Conservation (phyloP, 2,113 vertebrate genomes). For the Taurulus bubalis region DNA sequence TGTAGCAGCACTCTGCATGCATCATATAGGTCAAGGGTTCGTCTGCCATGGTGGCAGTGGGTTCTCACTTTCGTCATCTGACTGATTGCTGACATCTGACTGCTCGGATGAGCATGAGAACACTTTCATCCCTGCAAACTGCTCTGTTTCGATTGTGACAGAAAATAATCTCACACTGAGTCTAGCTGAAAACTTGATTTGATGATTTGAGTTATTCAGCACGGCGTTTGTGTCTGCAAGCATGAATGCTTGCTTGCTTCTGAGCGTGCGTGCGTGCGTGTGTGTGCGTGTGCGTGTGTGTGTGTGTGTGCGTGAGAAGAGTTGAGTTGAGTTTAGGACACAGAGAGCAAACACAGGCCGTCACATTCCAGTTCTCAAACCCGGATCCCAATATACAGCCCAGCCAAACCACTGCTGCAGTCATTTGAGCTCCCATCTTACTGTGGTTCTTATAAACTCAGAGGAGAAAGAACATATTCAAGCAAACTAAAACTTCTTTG, state of each 20-base stretch:
- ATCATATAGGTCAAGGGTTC: background rate
- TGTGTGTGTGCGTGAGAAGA: background rate
- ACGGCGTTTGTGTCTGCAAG: conserved; percentile 11
- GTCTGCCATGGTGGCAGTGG: no score
- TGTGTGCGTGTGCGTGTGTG: no score
- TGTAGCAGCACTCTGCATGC: background rate
- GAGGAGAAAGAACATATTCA: conserved; percentile 19
- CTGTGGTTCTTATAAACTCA: conserved; percentile 20
- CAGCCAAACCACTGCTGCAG: conserved; percentile 55
- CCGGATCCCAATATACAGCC: conserved; percentile 21
- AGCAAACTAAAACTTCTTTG: conserved; percentile 17
- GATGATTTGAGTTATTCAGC: conserved; percentile 14
- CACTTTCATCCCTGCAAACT: conserved; percentile 36
- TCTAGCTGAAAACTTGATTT: conserved; percentile 30
- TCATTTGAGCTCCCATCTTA: conserved; percentile 22
- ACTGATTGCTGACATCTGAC: no score
- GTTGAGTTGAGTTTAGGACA: conserved; percentile 70
- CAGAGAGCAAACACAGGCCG: conserved; percentile 36
- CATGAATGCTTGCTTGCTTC: conserved; percentile 1
- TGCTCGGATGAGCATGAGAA: conserved; percentile 49
- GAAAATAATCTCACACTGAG: conserved; percentile 34
- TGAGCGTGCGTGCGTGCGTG: background rate
- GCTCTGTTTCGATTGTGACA: conserved; percentile 47
- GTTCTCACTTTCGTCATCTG: no score
- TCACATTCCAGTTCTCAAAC: conserved; percentile 59